Conservation (phyloP, 1,140 invertebrate genomes). For the Coenobita brevimanus region DNA sequence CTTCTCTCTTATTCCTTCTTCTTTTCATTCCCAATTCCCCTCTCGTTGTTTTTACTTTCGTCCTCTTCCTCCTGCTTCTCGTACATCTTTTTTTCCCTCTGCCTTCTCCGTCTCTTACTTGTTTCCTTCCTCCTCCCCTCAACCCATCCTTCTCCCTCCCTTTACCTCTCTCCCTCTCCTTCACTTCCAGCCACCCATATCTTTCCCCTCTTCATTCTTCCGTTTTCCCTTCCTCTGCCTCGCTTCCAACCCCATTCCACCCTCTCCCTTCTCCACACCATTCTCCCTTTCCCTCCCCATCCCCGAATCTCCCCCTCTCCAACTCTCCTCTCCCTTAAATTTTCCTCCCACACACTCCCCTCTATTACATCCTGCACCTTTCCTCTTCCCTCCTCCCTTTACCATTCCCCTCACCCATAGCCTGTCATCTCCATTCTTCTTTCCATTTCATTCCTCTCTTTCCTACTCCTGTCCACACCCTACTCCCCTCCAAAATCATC, state of each 20-base stretch:
- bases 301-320: not conserved
- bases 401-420: not conserved
- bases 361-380: not conserved
- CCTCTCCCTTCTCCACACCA: not conserved
- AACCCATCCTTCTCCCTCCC: not conserved
- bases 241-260: not conserved
- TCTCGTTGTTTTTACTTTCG: no score
- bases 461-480: not conserved
- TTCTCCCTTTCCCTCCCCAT: not conserved
- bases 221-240: not conserved
- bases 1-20: not conserved
- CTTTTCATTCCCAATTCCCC: no score
- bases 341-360: not conserved
- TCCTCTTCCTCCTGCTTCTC: not conserved
- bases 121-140: not conserved
- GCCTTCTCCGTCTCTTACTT: no score
- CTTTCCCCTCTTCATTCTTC: no score
- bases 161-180: no score
- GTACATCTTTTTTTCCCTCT: not conserved
- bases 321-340: not conserved
- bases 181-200: no score
- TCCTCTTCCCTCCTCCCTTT: not conserved
- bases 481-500: no score
- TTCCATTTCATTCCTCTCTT: not conserved
- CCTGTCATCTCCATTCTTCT: not conserved